phyloP scores from a whole-genome alignment of 1,140 invertebrate genomes.

The Nymphalis io region DNA sequence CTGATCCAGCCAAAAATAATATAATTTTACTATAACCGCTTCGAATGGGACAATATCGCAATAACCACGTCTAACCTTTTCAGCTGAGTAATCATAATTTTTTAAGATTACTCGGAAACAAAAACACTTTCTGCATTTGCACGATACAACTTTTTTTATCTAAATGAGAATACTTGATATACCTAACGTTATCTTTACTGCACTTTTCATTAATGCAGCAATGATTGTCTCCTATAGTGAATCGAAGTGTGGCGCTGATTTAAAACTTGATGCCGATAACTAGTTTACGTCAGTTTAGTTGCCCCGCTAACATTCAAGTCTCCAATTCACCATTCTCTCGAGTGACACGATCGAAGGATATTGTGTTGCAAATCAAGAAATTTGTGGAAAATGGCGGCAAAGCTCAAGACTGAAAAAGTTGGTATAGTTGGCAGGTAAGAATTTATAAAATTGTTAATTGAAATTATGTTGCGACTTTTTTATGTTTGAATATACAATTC shows the following conservation, averaged over 20 bases:
- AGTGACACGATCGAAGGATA: conserved; percentile 38
- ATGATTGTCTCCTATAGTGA: conserved; percentile 10
- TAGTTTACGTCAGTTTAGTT: conserved; percentile 48
- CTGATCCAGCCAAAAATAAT: too few relatives aligned
- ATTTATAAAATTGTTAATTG: too few relatives aligned
- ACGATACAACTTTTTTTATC: too few relatives aligned
- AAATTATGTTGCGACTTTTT: too few relatives aligned
- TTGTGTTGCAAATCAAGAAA: conserved; percentile 41
- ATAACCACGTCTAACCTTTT: too few relatives aligned
- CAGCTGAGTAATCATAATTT: too few relatives aligned
- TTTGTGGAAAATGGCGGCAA: conserved; percentile 42
- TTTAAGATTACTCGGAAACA: too few relatives aligned
- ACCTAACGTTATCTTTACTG: not conserved
- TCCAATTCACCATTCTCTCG: conserved; percentile 49
- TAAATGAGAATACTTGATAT: too few relatives aligned
- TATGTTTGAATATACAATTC: too few relatives aligned
- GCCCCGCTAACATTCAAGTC: conserved; percentile 23
- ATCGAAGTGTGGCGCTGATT: conserved; percentile 19
- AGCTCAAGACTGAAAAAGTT: conserved; percentile 81
- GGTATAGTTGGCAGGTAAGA: conserved; percentile 80
- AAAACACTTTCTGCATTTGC: too few relatives aligned
- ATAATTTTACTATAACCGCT: too few relatives aligned
- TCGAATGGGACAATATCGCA: too few relatives aligned
- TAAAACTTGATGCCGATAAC: conserved; percentile 45
- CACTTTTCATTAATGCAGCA: not conserved